These are phyloP conservation scores for Scaptomyza flava DNA, from an alignment of 2,888 invertebrate species.

Conservation along the genomic window DNA sequence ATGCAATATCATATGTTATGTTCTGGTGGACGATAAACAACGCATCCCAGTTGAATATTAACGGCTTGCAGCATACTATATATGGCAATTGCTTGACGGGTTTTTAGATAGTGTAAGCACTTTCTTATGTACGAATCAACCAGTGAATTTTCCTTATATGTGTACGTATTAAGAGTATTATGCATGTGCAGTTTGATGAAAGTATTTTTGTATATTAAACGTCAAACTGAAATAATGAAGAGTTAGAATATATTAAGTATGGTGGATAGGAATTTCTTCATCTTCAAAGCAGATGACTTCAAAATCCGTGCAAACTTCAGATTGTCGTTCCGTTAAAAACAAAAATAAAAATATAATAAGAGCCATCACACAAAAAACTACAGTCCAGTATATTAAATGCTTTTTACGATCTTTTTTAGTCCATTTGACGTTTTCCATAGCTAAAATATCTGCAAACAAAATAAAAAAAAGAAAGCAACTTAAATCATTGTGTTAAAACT, in stretches of 20 bases:
- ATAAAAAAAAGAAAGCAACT: no score
- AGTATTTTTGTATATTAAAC: no score
- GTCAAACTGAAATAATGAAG: neutral
- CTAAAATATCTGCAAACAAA: no score
- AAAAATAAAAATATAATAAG: neutral
- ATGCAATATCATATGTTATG: slow-evolving; percentile 34
- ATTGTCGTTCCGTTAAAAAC: neutral
- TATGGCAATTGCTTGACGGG: slow-evolving; percentile 5
- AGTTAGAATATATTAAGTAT: neutral
- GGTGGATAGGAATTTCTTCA: neutral
- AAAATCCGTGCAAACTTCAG: slow-evolving; percentile 18
- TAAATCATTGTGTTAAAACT: no score
- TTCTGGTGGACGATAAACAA: neutral
- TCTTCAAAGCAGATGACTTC: slow-evolving; percentile 12
- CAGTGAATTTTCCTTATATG: slow-evolving; percentile 34
- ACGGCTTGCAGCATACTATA: neutral
- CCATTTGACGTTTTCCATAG: neutral
- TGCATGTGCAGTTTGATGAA: neutral
- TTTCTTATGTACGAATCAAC: slow-evolving; percentile 13
- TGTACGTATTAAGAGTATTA: slow-evolving; percentile 27
- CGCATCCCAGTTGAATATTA: slow-evolving; percentile 8
- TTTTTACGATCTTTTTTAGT: neutral
- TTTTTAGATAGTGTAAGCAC: slow-evolving; percentile 10
- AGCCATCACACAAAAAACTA: neutral
- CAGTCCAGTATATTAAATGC: slow-evolving; percentile 1